A percentile compares a stretch with the other conserved stretches of the same genome.
These are phyloP conservation scores for Cephalotes varians DNA, from an alignment of 2,888 invertebrate species.

Conservation along the genomic window DNA sequence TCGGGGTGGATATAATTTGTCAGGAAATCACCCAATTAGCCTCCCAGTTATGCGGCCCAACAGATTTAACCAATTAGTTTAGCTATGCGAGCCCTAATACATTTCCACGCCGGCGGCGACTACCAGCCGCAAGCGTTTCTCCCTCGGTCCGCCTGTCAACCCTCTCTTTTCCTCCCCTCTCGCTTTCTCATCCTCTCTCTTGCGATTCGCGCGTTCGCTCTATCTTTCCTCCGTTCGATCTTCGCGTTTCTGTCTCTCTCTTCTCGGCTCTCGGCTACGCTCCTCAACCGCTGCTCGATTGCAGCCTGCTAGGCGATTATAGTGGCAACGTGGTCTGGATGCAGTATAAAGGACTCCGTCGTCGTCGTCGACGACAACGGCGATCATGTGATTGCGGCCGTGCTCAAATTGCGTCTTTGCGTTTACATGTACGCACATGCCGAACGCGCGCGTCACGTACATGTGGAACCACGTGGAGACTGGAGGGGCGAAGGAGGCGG, in stretches of 20 bases:
- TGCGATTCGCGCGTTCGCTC: background rate
- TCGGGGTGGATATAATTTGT: slow-evolving; percentile 86
- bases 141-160: slow-evolving; percentile 56
- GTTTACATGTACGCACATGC: slow-evolving; percentile 66
- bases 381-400: slow-evolving; percentile 27
- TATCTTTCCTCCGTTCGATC: slow-evolving; percentile 40
- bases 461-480: slow-evolving; percentile 29
- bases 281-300: slow-evolving; percentile 53
- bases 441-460: slow-evolving; percentile 48
- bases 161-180: slow-evolving; percentile 34
- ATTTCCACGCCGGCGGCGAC: slow-evolving; percentile 81
- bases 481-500: slow-evolving; percentile 57
- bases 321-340: slow-evolving; percentile 44
- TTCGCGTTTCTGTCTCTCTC: slow-evolving; percentile 29
- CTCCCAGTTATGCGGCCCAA: slow-evolving; percentile 86
- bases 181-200: slow-evolving; percentile 23
- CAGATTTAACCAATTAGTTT: slow-evolving; percentile 86
- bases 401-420: slow-evolving; percentile 46
- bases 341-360: slow-evolving; percentile 54
- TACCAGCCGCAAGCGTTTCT: slow-evolving; percentile 72
- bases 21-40: slow-evolving; percentile 86
- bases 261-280: slow-evolving; percentile 19
- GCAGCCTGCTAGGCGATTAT: slow-evolving; percentile 64
- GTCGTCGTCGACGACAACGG: slow-evolving; percentile 22
- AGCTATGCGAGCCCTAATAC: slow-evolving; percentile 85